Evolutionary conservation across 2,888 invertebrate species (phyloP).

Genomic region (Microplitis manilae): DNA sequence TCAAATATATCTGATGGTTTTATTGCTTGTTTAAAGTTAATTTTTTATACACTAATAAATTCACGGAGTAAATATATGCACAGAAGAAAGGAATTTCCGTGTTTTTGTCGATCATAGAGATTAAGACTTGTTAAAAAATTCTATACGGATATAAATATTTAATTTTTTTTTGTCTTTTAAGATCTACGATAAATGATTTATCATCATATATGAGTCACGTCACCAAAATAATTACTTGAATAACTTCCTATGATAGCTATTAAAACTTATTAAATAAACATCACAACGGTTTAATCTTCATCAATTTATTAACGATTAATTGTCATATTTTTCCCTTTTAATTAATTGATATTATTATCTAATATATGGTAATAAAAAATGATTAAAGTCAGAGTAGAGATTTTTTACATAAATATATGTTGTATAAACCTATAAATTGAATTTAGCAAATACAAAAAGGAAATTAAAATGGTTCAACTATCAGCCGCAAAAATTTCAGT

Average conservation of each 20-base stretch:
- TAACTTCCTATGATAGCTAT: background rate
- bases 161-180: background rate
- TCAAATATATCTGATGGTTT: background rate
- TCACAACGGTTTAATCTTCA: conserved; percentile 3
- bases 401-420: too few relatives aligned
- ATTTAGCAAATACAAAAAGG: too few relatives aligned
- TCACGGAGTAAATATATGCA: background rate
- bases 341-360: conserved; percentile 13
- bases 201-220: background rate
- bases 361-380: too few relatives aligned
- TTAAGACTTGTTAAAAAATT: conserved; percentile 13
- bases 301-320: conserved; percentile 18
- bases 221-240: conserved; percentile 1
- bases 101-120: conserved; percentile 10
- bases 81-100: conserved; percentile 1
- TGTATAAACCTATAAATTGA: too few relatives aligned
- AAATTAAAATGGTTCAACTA: too few relatives aligned
- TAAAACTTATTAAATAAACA: conserved; percentile 21
- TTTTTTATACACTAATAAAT: background rate
- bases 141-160: conserved; percentile 6
- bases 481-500: too few relatives aligned
- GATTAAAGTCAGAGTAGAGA: too few relatives aligned
- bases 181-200: conserved; percentile 2
- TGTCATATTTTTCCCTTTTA: conserved; percentile 1
- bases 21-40: conserved; percentile 1